Evolutionary conservation across 92 coral and sea anemone species (phyloP), one percentile per base, ranked within the genome.

Genomic region (Epizoanthus ramosus): DNA sequence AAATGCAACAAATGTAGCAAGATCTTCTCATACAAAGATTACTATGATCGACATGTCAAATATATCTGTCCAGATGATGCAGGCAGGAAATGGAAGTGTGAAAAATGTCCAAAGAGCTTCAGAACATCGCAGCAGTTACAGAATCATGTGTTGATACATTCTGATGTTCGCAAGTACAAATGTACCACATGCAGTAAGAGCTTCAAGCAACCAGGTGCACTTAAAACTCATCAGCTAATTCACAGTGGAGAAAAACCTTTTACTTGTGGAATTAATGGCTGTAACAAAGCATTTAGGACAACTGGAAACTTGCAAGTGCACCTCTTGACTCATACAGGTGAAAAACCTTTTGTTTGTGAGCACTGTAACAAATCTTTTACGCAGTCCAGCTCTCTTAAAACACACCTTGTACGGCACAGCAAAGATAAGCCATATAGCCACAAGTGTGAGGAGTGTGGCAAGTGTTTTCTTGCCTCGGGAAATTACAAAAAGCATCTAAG

Each of bases 31-130:
- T 83, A 64, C 84, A 83, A 87, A 31, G 87, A 83, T 39, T 87
- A 83, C 84, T 83, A 83, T 31, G 90, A 87, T 13, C 87, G 90
- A 0, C 90, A 87, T 84, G 73, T 82, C 28, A 83, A 68, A 61
- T 87, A 87, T 70, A 81, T 87, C 67, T 87, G 90, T 53, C 80
- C 87, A 68, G 90, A 87, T 66, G 87, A 87, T 67, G 57, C 76
- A 22, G 80, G 79, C n/a, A 83, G 57, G 83, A 87, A 74, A 68
- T 56, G 84, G 79, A 77, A 77, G 4, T 77, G 82, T 45, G 41
- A 33, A 57, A 68, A 77, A 57, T 77, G 82, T 59, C 70, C 66
- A 22, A 77, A 47, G 28, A 77, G 33, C 50, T 77, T 77, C 71
- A 77, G 66, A n/a, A 77, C 82, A 33, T 50, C 82, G 0, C 82